phyloP scores from a whole-genome alignment of 2,113 vertebrate genomes.

The Calonectris borealis region DNA sequence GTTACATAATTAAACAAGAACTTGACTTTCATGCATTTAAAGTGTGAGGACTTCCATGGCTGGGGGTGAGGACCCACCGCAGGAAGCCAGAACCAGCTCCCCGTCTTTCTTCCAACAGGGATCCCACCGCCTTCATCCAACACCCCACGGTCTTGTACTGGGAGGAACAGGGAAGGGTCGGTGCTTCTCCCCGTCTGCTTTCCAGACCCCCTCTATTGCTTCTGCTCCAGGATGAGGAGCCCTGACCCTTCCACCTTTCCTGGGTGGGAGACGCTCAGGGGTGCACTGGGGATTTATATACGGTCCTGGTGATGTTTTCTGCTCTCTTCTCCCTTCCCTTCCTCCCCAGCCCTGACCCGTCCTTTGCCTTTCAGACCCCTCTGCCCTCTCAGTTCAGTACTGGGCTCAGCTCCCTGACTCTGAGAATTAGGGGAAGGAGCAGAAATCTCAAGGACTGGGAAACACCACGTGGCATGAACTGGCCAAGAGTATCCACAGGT shows the following conservation, averaged over 20 bases:
- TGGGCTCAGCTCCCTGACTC: background rate
- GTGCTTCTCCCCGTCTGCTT: background rate
- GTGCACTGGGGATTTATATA: background rate
- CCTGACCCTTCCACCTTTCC: background rate
- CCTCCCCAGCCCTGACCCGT: background rate
- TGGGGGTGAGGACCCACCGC: background rate
- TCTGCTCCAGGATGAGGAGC: background rate
- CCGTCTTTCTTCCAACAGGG: background rate
- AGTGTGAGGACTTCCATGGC: background rate
- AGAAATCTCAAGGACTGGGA: background rate
- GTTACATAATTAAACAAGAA: background rate
- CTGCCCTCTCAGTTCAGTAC: background rate
- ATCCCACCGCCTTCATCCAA: background rate
- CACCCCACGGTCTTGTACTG: background rate
- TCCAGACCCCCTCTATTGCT: background rate
- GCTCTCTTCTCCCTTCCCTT: background rate
- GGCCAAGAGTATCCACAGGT: background rate
- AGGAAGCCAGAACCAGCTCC: background rate
- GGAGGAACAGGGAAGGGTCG: fast-evolving
- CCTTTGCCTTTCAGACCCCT: background rate
- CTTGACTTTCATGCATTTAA: background rate
- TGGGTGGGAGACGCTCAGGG: background rate
- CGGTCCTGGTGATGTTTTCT: background rate
- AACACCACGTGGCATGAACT: background rate
- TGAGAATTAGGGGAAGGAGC: background rate